Base-by-base conservation (phyloP, 2,797 vertebrate species). In the Dicrostonyx torquatus region DNA sequence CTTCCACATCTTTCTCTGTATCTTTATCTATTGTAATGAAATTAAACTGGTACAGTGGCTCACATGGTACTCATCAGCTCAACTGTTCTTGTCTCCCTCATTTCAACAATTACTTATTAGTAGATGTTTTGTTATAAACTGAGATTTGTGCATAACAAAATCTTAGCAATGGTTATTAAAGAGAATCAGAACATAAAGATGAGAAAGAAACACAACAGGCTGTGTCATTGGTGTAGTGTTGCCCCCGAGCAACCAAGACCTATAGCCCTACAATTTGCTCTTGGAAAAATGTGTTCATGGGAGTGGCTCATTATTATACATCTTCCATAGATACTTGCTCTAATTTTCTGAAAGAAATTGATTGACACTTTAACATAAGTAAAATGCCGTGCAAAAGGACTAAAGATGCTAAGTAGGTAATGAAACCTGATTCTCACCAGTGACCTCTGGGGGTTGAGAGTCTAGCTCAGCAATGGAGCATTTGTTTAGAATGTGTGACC, bases 201-300 rank as follows among this genome's bases (percentile, higher is more conserved):
- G 7, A 31, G 17, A 89, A 64, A 20, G 20, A 75, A 43, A 13
- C 40, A 22, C 11, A 55, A 37, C 6, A 29, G 24, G 20, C 48
- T 12, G 0, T 50, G 5, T 10, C 24, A 40, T 48, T 29, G 15
- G 5, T 6, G 2, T 31, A 12, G 14, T 34, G 4, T 50, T 53
- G 2, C 6, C 12, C 12, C 9, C 13, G 4, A 6, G 6, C 2
- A 10, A 48, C 6, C 26, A 26, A 26, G 40, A 2, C 31, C 76
- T 29, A 0, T 20, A 70, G 75, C 2, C 17, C 37, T n/a, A 31
- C 0, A 70, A 4, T 15, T 70, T 48, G n/a, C 2, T 60, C 4
- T 3, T 4, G 50, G 34, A 60, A 0, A 5, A 29, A 29, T 4
- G 53, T 15, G 1, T 17, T 79, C 53, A 1, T 6, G 5, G 18